Evolutionary conservation across 2,113 vertebrate genomes (phyloP).

Genomic region (Micronycteris hirsuta): DNA sequence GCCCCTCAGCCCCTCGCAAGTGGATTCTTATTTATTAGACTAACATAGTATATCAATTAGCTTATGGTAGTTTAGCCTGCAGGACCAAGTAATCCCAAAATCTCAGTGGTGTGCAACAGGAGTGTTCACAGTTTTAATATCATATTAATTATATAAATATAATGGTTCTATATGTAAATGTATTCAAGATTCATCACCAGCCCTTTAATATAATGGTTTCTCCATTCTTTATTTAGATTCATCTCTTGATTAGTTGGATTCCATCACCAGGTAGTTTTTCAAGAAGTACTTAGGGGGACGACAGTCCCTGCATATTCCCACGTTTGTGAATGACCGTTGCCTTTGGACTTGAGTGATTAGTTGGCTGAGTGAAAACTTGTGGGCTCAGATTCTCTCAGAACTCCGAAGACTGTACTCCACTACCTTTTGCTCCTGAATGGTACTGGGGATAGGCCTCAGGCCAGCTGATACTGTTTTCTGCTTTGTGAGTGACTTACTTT

Average conservation of each 20-base stretch:
- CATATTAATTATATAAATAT: neutral
- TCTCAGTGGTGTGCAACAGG: neutral
- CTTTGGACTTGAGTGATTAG: constrained; percentile 24
- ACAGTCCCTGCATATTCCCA: neutral
- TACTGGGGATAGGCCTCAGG: neutral
- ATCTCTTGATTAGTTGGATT: constrained; percentile 15
- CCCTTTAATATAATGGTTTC: neutral
- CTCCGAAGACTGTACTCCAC: neutral
- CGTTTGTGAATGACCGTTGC: neutral
- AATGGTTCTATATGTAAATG: neutral
- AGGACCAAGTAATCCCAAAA: neutral
- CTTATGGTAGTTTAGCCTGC: neutral
- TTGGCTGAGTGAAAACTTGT: neutral
- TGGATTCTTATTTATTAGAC: neutral
- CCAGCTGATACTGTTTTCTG: neutral
- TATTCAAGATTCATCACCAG: neutral
- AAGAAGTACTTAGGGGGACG: neutral
- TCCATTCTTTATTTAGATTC: constrained; percentile 50
- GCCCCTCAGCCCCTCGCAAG: neutral
- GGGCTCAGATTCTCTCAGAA: neutral
- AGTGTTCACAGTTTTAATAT: neutral
- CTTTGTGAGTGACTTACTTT: neutral
- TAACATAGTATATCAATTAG: neutral
- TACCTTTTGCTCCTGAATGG: neutral
- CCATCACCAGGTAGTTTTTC: constrained; percentile 1